Evolutionary conservation across 2,888 invertebrate species (phyloP).

Genomic region (Tholera decimalis): DNA sequence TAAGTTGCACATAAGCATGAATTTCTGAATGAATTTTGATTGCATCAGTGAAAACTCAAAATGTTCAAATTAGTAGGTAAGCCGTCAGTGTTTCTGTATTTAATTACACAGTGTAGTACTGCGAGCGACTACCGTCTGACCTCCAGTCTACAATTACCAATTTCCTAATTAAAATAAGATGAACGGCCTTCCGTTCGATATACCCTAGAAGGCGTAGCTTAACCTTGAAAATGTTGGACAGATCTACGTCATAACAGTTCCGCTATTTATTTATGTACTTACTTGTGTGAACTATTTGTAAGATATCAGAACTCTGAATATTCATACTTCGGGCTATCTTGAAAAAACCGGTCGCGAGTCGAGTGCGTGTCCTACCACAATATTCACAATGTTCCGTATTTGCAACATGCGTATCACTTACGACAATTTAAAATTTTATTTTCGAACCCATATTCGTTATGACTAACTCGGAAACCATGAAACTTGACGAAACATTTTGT

Average conservation of each 20-base stretch:
- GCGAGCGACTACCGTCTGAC: not conserved
- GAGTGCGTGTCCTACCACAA: too few species aligned
- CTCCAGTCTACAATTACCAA: not conserved
- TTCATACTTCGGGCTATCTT: not conserved
- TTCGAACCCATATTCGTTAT: too few species aligned
- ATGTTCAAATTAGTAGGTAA: too few species aligned
- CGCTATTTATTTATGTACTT: conserved; percentile 2
- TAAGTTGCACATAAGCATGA: too few species aligned
- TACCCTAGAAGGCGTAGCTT: conserved; percentile 17
- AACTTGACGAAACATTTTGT: too few species aligned
- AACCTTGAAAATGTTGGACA: conserved; percentile 23
- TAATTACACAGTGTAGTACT: too few species aligned
- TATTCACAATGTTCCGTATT: too few species aligned
- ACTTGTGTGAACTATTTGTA: not conserved
- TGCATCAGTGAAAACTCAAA: too few species aligned
- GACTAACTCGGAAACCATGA: too few species aligned
- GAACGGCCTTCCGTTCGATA: conserved; percentile 9
- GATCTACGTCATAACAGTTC: conserved; percentile 2
- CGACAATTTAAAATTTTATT: too few species aligned
- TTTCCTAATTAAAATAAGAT: conserved; percentile 22
- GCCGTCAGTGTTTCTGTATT: not conserved
- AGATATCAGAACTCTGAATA: not conserved
- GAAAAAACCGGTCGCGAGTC: not conserved
- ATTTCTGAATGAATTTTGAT: too few species aligned
- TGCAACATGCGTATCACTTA: too few species aligned